phyloP scores from a whole-genome alignment of 1,140 invertebrate genomes.

The Acromyrmex charruanus region DNA sequence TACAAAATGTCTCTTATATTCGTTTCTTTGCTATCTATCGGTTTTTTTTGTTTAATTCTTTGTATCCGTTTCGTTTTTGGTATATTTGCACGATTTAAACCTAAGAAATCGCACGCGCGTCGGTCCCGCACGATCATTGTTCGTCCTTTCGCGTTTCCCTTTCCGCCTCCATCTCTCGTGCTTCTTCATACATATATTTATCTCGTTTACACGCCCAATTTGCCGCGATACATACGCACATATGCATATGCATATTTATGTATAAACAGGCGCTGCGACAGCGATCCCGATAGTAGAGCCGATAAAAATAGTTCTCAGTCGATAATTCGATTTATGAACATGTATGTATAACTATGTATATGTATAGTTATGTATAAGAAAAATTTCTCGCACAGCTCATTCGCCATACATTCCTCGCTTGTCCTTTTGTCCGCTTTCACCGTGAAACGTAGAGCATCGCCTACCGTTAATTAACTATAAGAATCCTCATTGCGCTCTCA shows the following conservation, averaged over 20 bases:
- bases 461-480: constrained; percentile 42
- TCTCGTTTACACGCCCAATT: constrained; percentile 34
- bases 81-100: constrained; percentile 72
- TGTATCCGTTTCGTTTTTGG: constrained; percentile 70
- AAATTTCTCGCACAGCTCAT: constrained; percentile 34
- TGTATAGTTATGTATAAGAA: constrained; percentile 58
- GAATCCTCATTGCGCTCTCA: constrained; percentile 49
- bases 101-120: constrained; percentile 61
- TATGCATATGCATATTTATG: constrained; percentile 35
- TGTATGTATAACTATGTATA: constrained; percentile 55
- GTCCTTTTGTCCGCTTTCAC: neutral
- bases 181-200: constrained; percentile 28
- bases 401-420: constrained; percentile 12
- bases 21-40: constrained; percentile 59
- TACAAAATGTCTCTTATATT: constrained; percentile 78
- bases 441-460: constrained; percentile 16
- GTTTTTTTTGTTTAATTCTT: constrained; percentile 59
- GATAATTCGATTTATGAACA: constrained; percentile 65
- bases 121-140: constrained; percentile 41
- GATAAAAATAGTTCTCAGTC: constrained; percentile 67
- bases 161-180: constrained; percentile 3
- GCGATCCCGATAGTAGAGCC: constrained; percentile 64
- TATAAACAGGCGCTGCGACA: constrained; percentile 71
- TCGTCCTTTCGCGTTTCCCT: constrained; percentile 23
- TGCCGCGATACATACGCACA: neutral